These are phyloP conservation scores for Pegoplata infirma DNA, from an alignment of 2,888 invertebrate genomes.

Conservation along the genomic window DNA sequence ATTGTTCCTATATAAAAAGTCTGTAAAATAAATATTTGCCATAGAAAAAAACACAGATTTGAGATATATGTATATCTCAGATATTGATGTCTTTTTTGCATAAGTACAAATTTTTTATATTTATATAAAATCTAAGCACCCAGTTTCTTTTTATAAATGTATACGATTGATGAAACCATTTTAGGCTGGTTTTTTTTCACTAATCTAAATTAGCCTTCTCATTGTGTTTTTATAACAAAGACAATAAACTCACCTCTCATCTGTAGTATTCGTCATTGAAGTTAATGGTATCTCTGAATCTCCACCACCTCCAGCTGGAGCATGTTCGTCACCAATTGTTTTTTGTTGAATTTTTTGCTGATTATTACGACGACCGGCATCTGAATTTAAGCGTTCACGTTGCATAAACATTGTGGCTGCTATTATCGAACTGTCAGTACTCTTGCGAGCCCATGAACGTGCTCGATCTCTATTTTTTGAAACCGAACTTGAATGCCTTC, in stretches of 20 bases:
- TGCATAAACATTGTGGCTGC: conserved; percentile 32
- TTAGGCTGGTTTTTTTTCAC: neutral
- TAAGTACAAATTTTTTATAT: too few relatives aligned
- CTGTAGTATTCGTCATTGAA: conserved; percentile 46
- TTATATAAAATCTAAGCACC: neutral
- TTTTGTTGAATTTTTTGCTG: conserved; percentile 21
- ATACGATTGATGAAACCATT: too few relatives aligned
- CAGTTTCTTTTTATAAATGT: neutral
- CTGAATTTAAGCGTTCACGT: conserved; percentile 31
- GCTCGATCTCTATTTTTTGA: conserved; percentile 23
- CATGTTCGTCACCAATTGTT: conserved; percentile 11
- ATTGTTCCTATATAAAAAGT: too few relatives aligned
- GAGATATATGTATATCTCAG: too few relatives aligned
- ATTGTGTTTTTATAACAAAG: neutral
- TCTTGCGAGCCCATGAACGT: conserved; percentile 38
- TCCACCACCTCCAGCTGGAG: conserved; percentile 33
- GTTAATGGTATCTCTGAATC: conserved; percentile 46
- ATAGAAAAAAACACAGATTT: too few relatives aligned
- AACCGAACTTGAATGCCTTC: conserved; percentile 30
- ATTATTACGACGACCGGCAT: conserved; percentile 18
- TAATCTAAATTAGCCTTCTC: conserved; percentile 11
- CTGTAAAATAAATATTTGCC: too few relatives aligned
- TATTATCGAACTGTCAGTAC: conserved; percentile 29
- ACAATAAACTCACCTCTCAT: conserved; percentile 38
- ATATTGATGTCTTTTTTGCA: too few relatives aligned